A percentile compares a stretch with the other conserved stretches of the same genome.
phyloP scores from a whole-genome alignment of 2,113 vertebrate genomes.

The Oostethus manadensis region DNA sequence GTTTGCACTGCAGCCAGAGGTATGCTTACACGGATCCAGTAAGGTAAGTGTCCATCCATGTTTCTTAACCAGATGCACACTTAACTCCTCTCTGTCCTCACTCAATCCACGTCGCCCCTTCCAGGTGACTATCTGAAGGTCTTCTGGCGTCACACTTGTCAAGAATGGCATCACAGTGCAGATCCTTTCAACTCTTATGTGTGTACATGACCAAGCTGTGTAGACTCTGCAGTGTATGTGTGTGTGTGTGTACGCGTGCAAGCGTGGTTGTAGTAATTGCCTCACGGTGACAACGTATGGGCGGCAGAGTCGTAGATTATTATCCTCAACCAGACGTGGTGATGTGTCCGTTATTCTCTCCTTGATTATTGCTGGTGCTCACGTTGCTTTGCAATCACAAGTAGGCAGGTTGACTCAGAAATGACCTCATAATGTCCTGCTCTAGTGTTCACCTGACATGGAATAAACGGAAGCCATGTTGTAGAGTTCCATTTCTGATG shows the following conservation, averaged over 20 bases:
- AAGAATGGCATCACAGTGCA: slow-evolving; percentile 95
- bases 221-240: slow-evolving; percentile 36
- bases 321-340: background rate
- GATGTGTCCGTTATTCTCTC: no score
- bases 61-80: slow-evolving; percentile 69
- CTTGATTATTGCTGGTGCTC: background rate
- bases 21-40: slow-evolving; percentile 92
- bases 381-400: background rate
- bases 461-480: background rate
- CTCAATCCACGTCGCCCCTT: slow-evolving; percentile 30
- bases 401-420: background rate
- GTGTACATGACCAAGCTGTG: slow-evolving; percentile 25
- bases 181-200: slow-evolving; percentile 48
- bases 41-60: slow-evolving; percentile 89
- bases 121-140: slow-evolving; percentile 51
- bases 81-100: slow-evolving; percentile 36
- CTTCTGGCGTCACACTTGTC: slow-evolving; percentile 97
- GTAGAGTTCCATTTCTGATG: background rate
- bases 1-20: slow-evolving; percentile 96
- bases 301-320: slow-evolving; percentile 40
- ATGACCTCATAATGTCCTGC: background rate
- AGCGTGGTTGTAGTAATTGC: slow-evolving; percentile 8
- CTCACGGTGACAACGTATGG: slow-evolving; percentile 14
- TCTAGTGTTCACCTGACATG: no score
- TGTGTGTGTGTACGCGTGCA: slow-evolving; percentile 24